A percentile compares a stretch with the other conserved stretches of the same genome.
Evolutionary conservation across 2,797 vertebrate species (phyloP).

Genomic region (Rhyacichthys aspro): DNA sequence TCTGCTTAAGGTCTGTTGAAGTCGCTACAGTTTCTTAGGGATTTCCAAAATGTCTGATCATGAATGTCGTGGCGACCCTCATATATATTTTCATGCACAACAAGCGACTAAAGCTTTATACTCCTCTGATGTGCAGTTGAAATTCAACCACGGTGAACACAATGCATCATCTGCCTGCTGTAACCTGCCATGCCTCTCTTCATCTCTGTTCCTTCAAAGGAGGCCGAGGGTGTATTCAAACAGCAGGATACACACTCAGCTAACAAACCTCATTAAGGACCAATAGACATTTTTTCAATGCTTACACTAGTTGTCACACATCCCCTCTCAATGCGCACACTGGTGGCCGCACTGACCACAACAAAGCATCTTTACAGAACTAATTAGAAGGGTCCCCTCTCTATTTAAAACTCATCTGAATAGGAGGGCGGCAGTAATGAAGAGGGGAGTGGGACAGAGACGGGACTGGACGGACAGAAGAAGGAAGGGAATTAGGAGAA

Average conservation of each 20-base stretch:
- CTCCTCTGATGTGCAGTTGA: conserved; percentile 54
- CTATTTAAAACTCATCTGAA: conserved; percentile 78
- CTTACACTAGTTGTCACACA: conserved; percentile 78
- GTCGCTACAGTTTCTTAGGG: conserved; percentile 12
- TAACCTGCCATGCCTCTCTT: conserved; percentile 60
- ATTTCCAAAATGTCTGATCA: conserved; percentile 14
- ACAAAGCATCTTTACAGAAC: conserved; percentile 82
- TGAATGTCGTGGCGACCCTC: conserved; percentile 25
- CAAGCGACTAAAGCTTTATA: conserved; percentile 37
- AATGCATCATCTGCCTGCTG: conserved; percentile 77
- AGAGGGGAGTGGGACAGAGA: conserved; percentile 46
- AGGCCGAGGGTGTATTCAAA: conserved; percentile 75
- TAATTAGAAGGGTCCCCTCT: conserved; percentile 81
- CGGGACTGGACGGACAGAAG: conserved; percentile 58
- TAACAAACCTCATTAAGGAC: conserved; percentile 79
- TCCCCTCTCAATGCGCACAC: conserved; percentile 73
- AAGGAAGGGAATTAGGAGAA: conserved; percentile 39
- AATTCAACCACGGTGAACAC: conserved; percentile 60
- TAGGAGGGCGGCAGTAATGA: conserved; percentile 67
- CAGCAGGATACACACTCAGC: conserved; percentile 74
- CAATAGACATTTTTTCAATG: conserved; percentile 76
- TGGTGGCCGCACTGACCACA: conserved; percentile 71
- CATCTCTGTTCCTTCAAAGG: conserved; percentile 76
- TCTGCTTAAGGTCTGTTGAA: conserved; percentile 9
- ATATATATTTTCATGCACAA: conserved; percentile 35